Conservation (phyloP, 2,888 invertebrate species). For the Perizoma affinitatum region DNA sequence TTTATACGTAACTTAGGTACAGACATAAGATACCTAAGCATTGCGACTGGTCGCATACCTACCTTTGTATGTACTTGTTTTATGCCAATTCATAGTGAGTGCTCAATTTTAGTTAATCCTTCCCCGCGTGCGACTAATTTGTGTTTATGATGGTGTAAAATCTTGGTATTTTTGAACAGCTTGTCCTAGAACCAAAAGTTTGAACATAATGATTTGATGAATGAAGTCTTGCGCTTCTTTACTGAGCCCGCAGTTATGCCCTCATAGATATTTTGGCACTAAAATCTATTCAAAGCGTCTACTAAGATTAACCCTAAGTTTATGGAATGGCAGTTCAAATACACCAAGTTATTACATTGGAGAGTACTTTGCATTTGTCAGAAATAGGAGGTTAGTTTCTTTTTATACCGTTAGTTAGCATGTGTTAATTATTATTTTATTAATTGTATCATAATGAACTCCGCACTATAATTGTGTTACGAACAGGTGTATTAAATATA, state of each 20-base stretch:
- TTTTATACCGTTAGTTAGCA: conserved; percentile 61
- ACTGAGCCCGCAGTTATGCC: neutral
- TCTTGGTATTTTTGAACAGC: conserved; percentile 28
- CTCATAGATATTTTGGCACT: no score
- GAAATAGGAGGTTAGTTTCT: conserved; percentile 50
- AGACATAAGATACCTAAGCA: conserved; percentile 11
- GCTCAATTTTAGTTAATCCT: conserved; percentile 70
- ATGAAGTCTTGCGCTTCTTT: neutral
- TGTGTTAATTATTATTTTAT: conserved; percentile 73
- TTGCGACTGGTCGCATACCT: conserved; percentile 19
- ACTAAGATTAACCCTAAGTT: no score
- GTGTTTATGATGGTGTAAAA: conserved; percentile 31
- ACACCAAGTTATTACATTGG: conserved; percentile 28
- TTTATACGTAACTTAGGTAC: conserved; percentile 49
- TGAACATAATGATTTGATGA: no score
- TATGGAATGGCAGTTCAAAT: conserved; percentile 1
- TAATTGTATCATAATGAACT: conserved; percentile 76
- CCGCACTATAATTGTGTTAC: conserved; percentile 73
- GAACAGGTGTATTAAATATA: conserved; percentile 78
- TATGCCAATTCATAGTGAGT: conserved; percentile 52
- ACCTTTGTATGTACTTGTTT: conserved; percentile 30
- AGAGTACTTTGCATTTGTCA: conserved; percentile 55
- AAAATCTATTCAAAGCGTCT: no score
- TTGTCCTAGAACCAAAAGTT: no score
- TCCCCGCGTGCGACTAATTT: conserved; percentile 53